Percentiles rank a stretch among this genome's conserved stretches.
phyloP scores from a whole-genome alignment of 2,113 vertebrate genomes.

The Oophaga pumilio region DNA sequence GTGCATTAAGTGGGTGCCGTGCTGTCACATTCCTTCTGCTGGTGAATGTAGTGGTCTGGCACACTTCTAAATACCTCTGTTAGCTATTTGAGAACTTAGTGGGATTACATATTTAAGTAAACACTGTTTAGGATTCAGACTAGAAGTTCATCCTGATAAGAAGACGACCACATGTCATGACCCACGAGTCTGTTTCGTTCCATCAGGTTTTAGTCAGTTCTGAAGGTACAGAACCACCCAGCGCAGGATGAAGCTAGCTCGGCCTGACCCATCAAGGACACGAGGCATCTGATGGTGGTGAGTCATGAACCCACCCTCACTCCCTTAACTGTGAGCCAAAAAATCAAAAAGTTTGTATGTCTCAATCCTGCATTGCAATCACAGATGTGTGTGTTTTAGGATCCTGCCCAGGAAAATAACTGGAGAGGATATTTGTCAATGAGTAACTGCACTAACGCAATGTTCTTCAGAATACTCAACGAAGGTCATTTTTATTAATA shows the following conservation, averaged over 20 bases:
- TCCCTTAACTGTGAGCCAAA: background rate
- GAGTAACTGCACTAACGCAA: background rate
- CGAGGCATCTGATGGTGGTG: background rate
- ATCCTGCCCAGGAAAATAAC: background rate
- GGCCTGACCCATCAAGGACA: background rate
- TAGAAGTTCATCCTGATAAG: slow-evolving; percentile 42
- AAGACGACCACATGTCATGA: background rate
- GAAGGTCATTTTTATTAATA: background rate
- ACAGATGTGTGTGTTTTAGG: background rate
- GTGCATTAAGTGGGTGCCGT: background rate
- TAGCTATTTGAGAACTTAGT: slow-evolving; percentile 34
- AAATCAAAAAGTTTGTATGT: background rate
- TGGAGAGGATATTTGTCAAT: slow-evolving; percentile 18
- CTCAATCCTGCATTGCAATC: background rate
- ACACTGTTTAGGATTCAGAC: slow-evolving; percentile 19
- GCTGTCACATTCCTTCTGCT: slow-evolving; percentile 2
- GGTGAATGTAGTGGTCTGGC: background rate
- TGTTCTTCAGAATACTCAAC: background rate
- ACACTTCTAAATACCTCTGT: background rate
- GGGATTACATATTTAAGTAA: slow-evolving; percentile 30
- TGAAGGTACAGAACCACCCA: slow-evolving; percentile 11
- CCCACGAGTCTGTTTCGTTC: background rate
- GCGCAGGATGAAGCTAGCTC: background rate
- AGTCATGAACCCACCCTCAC: background rate
- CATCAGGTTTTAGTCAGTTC: slow-evolving; percentile 20